Conservation (phyloP, 2,113 vertebrate genomes). For the Macrotis lagotis region DNA sequence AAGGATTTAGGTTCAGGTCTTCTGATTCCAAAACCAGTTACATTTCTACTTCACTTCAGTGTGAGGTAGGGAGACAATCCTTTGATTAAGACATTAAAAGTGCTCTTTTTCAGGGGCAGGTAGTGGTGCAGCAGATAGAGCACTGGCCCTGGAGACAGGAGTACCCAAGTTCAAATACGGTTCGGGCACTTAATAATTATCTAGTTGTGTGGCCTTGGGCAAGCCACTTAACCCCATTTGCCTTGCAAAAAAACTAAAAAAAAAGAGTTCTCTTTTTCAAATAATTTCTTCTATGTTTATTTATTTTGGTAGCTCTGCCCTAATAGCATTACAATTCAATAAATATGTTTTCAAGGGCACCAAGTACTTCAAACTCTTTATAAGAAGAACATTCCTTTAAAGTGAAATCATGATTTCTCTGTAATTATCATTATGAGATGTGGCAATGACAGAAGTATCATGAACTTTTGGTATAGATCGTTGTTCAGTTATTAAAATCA, state of each 20-base stretch:
- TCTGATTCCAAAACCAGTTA: background rate
- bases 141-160: too few relatives aligned
- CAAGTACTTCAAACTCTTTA: background rate
- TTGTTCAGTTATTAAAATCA: background rate
- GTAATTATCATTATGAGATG: background rate
- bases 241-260: too few relatives aligned
- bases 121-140: too few relatives aligned
- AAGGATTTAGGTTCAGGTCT: background rate
- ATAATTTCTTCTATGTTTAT: background rate
- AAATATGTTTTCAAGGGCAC: background rate
- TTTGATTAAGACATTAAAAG: background rate
- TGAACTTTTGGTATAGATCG: background rate
- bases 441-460: background rate
- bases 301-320: background rate
- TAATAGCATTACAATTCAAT: background rate
- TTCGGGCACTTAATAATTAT: too few relatives aligned
- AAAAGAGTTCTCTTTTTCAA: too few relatives aligned
- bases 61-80: background rate
- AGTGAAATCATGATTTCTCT: background rate
- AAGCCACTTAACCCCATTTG: too few relatives aligned
- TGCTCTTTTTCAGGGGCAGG: too few relatives aligned
- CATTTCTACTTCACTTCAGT: background rate
- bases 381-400: background rate
- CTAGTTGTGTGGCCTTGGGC: too few relatives aligned
- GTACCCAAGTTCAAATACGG: too few relatives aligned